Evolutionary conservation across 2,888 invertebrate genomes (phyloP), one percentile per base, ranked within the genome.

Genomic region (Rhopalosiphum nymphaeae): DNA sequence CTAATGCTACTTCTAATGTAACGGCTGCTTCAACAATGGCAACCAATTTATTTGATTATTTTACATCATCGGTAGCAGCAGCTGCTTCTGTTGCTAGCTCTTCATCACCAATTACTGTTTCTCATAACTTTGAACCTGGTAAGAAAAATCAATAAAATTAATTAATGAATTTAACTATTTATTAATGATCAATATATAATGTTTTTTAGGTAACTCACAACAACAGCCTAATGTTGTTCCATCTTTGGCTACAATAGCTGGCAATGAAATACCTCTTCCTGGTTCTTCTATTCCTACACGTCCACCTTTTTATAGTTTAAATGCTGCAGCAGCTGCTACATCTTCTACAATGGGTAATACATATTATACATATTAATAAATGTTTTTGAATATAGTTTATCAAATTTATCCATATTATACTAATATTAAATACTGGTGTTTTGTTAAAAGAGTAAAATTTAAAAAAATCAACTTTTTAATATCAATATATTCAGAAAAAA

Each of bases 321-420:
- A 91, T 53, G 53, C 87, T 16, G 46, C 61, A 13, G 42, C 85
- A 29, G 36, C 84, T 91, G n/a, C 49, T 46, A 87, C 87, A 46
- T 29, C 44, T 3, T 57, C 87, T 87, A 87, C 92, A 46, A 78
- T 84, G 53, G 91, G 91, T 91, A 91, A 91, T 91, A 78, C 78
- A 78, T 78, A 78, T 21, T 67, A 89, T 67, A 49, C 25, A 49
- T 67, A 29, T 44, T 21, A 78, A 36, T 67, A 36, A 67, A 67
- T 5, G 16, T n/a, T 67, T 67, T 67, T n/a, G 16, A 36, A 78
- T 21, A 36, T 21, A 67, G 1, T 78, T 5, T 21, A 36, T 78
- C 7, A 36, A 21, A 2, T 25, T 21, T 0, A 36, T 21, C 9
- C 21, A 36, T 9, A 36, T 9, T 78, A 36, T 21, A 36, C 78